Base-by-base conservation (phyloP, 2,113 vertebrate genomes). In the Chlorocebus sabaeus region DNA sequence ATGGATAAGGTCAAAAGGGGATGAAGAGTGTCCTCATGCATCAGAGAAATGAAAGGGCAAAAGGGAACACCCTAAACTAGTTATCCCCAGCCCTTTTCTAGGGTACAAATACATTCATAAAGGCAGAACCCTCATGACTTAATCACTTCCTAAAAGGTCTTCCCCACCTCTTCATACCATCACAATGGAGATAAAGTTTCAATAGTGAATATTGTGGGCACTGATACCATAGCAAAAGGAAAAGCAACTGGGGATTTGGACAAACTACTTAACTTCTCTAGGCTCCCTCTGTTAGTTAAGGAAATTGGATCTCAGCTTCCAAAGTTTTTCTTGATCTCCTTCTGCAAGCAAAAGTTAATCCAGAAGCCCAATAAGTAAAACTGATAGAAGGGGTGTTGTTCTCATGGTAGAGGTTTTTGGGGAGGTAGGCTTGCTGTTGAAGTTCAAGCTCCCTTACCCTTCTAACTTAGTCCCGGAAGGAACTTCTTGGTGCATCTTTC, bases 311-410 rank as follows among this genome's bases (percentile, higher is more conserved):
- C 73, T 59, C 30, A n/a, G 25, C 25, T 93, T 80, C 59, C 48
- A 68, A 55, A 91, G 12, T 35, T n/a, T 43, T 85, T 38, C 40
- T 88, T 91, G 40, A 14, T 52, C 45, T 89, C 30, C 18, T 92
- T 96, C 27, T 76, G 50, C n/a, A 95, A 73, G 45, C 32, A 85
- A 43, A 80, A 90, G 18, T 75, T 93, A 48, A 84, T 90, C n/a
- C 52, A 81, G 68, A 90, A 84, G 35, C 27, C 14, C 52, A 61
- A 16, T 59, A 91, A 81, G 17, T 78, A 12, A 57, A 78, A 35
- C 6, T 59, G 35, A 52, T n/a, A 52, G 52, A 67, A 72, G 45
- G 22, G 27, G 11, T 85, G 6, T 38, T 73, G 32, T 25, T 64
- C 40, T 68, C 1, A 30, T 7, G 11, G 10, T 17, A 30, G 17